A percentile compares a stretch with the other conserved stretches of the same genome.
Evolutionary conservation across 2,888 invertebrate species (phyloP).

Genomic region (Cataglyphis cursor): DNA sequence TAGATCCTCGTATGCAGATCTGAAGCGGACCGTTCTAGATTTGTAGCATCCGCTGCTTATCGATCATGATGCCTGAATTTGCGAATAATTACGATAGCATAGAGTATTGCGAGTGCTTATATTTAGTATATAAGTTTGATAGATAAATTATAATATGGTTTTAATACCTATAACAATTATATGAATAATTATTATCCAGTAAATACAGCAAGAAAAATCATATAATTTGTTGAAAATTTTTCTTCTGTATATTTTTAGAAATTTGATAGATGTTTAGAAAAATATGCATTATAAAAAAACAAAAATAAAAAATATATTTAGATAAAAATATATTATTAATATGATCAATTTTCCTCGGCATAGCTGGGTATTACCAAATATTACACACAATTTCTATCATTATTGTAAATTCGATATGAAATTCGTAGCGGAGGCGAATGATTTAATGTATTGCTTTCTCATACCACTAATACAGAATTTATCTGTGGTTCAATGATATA

Average conservation of each 20-base stretch:
- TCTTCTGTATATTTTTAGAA: not conserved
- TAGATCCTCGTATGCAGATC: constrained; percentile 21
- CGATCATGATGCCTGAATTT: constrained; percentile 24
- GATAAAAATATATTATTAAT: not conserved
- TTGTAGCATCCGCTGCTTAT: constrained; percentile 54
- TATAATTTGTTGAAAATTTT: not conserved
- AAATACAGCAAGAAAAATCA: not conserved
- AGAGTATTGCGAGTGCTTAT: constrained; percentile 29
- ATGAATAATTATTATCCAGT: not conserved
- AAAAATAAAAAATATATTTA: not conserved
- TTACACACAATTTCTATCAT: constrained; percentile 37
- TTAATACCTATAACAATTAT: constrained; percentile 1
- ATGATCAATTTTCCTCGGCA: constrained; percentile 11
- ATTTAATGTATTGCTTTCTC: constrained; percentile 52
- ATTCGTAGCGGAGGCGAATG: constrained; percentile 5
- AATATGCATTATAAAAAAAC: not conserved
- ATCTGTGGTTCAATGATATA: constrained; percentile 44
- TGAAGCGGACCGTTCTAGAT: not conserved
- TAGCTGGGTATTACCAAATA: constrained; percentile 9
- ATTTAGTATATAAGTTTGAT: not conserved
- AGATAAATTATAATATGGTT: not conserved
- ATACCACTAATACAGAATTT: constrained; percentile 48
- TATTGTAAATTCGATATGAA: constrained; percentile 32
- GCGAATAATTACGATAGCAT: constrained; percentile 65
- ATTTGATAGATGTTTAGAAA: not conserved